These are phyloP conservation scores for Netelia virgata DNA, from an alignment of 2,888 invertebrate genomes.

Conservation along the genomic window DNA sequence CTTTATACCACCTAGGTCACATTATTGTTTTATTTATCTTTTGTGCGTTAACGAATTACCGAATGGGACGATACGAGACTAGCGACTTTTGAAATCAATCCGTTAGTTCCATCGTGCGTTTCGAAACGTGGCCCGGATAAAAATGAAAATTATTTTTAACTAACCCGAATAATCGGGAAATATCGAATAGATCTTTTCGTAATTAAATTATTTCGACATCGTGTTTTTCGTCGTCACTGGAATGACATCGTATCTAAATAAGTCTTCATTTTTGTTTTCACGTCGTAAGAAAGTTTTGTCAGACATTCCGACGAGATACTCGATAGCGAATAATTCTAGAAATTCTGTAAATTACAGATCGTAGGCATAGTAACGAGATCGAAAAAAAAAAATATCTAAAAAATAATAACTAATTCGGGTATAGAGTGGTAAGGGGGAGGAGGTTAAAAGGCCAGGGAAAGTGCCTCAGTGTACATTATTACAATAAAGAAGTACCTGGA, in stretches of 20 bases:
- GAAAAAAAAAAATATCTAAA: conserved; percentile 15
- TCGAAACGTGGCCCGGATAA: not conserved
- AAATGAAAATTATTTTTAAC: not conserved
- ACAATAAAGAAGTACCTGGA: conserved; percentile 59
- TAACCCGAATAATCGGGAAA: not conserved
- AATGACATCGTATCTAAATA: conserved; percentile 53
- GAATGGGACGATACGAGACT: conserved; percentile 2
- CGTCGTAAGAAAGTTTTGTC: not conserved
- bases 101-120: not conserved
- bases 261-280: conserved; percentile 12
- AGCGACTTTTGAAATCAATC: not conserved
- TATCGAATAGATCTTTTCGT: not conserved
- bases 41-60: conserved; percentile 44
- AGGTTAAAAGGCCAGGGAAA: conserved; percentile 21
- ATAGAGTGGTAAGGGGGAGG: conserved; percentile 13
- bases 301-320: not conserved
- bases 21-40: conserved; percentile 18
- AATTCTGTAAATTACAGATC: conserved; percentile 35
- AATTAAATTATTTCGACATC: conserved; percentile 24
- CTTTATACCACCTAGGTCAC: no score
- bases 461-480: conserved; percentile 44
- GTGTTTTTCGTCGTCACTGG: conserved; percentile 45
- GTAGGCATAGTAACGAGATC: conserved; percentile 9
- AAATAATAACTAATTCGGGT: conserved; percentile 22
- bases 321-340: not conserved